phyloP scores from a whole-genome alignment of 2,113 vertebrate species.

The Nyctibius bracteatus region DNA sequence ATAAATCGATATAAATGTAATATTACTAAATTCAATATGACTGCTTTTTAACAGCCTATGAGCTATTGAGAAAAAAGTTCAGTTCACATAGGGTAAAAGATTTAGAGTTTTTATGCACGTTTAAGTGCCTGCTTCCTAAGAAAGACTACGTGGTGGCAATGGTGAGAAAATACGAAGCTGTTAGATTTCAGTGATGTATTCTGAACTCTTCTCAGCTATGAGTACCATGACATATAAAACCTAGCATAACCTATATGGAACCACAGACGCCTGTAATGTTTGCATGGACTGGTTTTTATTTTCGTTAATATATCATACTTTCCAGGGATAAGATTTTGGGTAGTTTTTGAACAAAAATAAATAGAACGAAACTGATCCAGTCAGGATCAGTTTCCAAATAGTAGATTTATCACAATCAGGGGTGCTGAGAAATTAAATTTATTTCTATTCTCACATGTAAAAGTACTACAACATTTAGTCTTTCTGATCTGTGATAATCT shows the following conservation, averaged over 20 bases:
- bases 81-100: not conserved
- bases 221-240: not conserved
- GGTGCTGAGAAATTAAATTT: not conserved
- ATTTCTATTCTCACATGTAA: not conserved
- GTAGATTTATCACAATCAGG: not conserved
- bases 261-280: not conserved
- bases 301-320: not conserved
- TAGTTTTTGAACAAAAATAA: not conserved
- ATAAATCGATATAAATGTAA: not conserved
- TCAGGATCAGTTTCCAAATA: not conserved
- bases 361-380: no score
- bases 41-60: not conserved
- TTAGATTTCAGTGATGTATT: not conserved
- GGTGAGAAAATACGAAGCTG: not conserved
- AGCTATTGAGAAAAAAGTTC: not conserved
- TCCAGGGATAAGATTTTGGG: not conserved
- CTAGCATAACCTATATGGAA: not conserved
- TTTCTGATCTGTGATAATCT: not conserved
- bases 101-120: not conserved
- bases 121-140: not conserved
- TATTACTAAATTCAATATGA: not conserved
- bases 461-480: not conserved
- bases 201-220: not conserved
- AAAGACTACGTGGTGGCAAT: not conserved
- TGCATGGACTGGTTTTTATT: not conserved